Percentiles rank a stretch among this genome's conserved stretches.
Evolutionary conservation across 2,888 invertebrate genomes (phyloP).

Genomic region (Augiades crinisus): DNA sequence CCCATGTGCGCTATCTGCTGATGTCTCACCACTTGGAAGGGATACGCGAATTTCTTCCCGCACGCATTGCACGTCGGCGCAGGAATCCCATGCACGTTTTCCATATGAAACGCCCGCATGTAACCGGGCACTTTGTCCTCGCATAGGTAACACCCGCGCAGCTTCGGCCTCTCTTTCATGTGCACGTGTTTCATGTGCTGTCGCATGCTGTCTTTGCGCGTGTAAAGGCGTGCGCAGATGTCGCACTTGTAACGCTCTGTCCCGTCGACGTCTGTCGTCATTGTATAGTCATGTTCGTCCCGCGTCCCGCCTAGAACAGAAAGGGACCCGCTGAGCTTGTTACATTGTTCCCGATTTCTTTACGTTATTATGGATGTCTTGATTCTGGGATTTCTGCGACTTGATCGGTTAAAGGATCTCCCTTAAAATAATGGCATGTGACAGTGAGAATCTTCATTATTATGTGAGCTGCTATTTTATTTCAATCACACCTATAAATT

Average conservation of each 20-base stretch:
- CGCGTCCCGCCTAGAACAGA: conserved; percentile 24
- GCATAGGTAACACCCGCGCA: conserved; percentile 46
- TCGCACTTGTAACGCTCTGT: conserved; percentile 38
- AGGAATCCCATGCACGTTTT: conserved; percentile 43
- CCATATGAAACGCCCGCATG: conserved; percentile 42
- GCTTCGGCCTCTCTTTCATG: conserved; percentile 40
- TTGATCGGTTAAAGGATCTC: no score
- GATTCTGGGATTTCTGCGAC: no score
- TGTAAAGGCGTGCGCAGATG: conserved; percentile 39
- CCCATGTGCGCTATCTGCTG: conserved; percentile 47
- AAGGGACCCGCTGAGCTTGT: conserved; percentile 14
- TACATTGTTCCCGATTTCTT: no score
- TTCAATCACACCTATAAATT: no score
- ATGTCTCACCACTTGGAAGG: conserved; percentile 38
- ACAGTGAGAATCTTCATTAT: no score
- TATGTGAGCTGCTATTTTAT: no score
- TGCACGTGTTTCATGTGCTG: conserved; percentile 51
- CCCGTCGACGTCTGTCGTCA: conserved; percentile 4
- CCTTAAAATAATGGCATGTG: no score
- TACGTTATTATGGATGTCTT: no score
- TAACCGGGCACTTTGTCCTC: conserved; percentile 41
- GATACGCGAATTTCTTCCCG: conserved; percentile 45
- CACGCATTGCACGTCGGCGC: conserved; percentile 46
- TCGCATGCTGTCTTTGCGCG: conserved; percentile 32
- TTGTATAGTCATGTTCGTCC: conserved; percentile 5